Percentiles rank a stretch among this genome's conserved stretches.
Conservation (phyloP, 1,140 invertebrate species). For the Hormaphis cornu region DNA sequence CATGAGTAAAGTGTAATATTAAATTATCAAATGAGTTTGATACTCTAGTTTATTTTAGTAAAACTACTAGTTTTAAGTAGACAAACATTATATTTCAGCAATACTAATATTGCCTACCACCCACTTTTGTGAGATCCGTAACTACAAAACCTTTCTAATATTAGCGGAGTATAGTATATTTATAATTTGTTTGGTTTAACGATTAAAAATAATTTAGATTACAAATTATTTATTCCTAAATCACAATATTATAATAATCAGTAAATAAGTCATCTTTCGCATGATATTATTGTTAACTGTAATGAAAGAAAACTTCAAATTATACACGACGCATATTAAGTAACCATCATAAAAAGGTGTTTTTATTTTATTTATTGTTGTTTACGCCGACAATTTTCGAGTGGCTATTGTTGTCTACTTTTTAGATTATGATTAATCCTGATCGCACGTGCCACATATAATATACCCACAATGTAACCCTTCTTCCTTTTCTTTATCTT, state of each 20-base stretch:
- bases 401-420: slow-evolving; percentile 23
- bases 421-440: slow-evolving; percentile 23
- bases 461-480: background rate
- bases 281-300: too few species aligned
- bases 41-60: too few species aligned
- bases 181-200: slow-evolving; percentile 11
- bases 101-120: too few species aligned
- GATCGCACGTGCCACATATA: background rate
- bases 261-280: slow-evolving; percentile 12
- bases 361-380: slow-evolving; percentile 16
- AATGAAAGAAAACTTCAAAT: slow-evolving; percentile 7
- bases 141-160: too few species aligned
- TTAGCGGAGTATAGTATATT: too few species aligned
- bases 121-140: too few species aligned
- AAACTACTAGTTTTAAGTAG: too few species aligned
- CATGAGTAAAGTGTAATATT: too few species aligned
- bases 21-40: too few species aligned
- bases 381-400: slow-evolving; percentile 24
- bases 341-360: slow-evolving; percentile 9
- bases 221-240: background rate
- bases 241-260: background rate
- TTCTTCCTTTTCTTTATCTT: background rate
- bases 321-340: slow-evolving; percentile 7
- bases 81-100: too few species aligned
- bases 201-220: background rate